A percentile compares a stretch with the other conserved stretches of the same genome.
phyloP scores from a whole-genome alignment of 2,888 invertebrate genomes.

The Celastrina argiolus region DNA sequence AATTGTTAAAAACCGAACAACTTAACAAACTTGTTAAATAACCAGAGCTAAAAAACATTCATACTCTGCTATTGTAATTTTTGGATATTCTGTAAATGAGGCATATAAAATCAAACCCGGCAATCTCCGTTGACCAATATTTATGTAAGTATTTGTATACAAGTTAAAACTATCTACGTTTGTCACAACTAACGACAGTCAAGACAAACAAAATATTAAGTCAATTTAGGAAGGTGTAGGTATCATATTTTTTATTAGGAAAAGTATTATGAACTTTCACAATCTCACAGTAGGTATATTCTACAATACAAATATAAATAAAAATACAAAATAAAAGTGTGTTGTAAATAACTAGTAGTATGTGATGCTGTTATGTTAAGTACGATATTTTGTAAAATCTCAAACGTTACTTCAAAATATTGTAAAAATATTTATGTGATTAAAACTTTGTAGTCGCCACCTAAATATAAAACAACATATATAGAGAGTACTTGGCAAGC shows the following conservation, averaged over 20 bases:
- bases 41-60: too few relatives aligned
- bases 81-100: neutral
- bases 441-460: neutral
- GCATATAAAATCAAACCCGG: too few relatives aligned
- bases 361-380: constrained; percentile 5
- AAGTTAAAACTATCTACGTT: too few relatives aligned
- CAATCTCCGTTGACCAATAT: too few relatives aligned
- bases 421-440: neutral
- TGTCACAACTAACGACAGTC: too few relatives aligned
- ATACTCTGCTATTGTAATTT: neutral
- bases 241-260: neutral
- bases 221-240: too few relatives aligned
- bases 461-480: neutral
- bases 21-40: too few relatives aligned
- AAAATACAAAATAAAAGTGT: neutral
- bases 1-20: too few relatives aligned
- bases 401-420: neutral
- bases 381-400: neutral
- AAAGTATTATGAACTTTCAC: neutral
- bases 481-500: constrained; percentile 8
- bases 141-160: too few relatives aligned
- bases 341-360: neutral
- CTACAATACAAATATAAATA: neutral
- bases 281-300: neutral
- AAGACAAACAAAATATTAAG: too few relatives aligned